Evolutionary conservation across 1,140 invertebrate genomes (phyloP).

Genomic region (Asobara japonica): DNA sequence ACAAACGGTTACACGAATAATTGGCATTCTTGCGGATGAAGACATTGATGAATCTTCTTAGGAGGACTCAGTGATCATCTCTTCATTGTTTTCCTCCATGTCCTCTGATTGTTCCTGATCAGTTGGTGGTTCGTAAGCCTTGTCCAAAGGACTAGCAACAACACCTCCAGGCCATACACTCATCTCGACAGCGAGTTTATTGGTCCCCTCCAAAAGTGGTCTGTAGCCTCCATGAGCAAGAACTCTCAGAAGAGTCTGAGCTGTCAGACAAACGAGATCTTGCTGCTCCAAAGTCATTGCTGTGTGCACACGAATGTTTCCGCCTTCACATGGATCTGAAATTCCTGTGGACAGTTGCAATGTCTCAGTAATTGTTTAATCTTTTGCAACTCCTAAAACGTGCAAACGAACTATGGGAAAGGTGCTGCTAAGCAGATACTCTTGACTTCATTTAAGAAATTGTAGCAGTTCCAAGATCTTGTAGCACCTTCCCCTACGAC

Average conservation of each 20-base stretch:
- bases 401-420: too few species aligned
- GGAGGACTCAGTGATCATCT: slow-evolving; percentile 66
- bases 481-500: too few species aligned
- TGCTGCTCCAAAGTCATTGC: slow-evolving; percentile 94
- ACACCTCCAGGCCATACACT: slow-evolving; percentile 92
- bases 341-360: slow-evolving; percentile 74
- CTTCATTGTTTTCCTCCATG: slow-evolving; percentile 67
- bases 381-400: too few species aligned
- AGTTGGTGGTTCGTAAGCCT: slow-evolving; percentile 83
- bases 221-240: slow-evolving; percentile 92
- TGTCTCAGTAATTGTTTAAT: too few species aligned
- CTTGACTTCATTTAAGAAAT: too few species aligned
- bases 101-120: slow-evolving; percentile 71
- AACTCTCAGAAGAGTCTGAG: slow-evolving; percentile 86
- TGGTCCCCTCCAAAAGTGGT: slow-evolving; percentile 82
- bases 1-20: neutral
- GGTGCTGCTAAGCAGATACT: too few species aligned
- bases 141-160: slow-evolving; percentile 90
- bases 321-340: slow-evolving; percentile 92
- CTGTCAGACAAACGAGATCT: slow-evolving; percentile 92
- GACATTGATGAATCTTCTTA: neutral
- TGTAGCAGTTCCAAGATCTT: too few species aligned
- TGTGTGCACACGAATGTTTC: slow-evolving; percentile 89
- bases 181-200: slow-evolving; percentile 78
- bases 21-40: neutral